phyloP scores from a whole-genome alignment of 2,888 invertebrate genomes.

The Idaea dimidiata region DNA sequence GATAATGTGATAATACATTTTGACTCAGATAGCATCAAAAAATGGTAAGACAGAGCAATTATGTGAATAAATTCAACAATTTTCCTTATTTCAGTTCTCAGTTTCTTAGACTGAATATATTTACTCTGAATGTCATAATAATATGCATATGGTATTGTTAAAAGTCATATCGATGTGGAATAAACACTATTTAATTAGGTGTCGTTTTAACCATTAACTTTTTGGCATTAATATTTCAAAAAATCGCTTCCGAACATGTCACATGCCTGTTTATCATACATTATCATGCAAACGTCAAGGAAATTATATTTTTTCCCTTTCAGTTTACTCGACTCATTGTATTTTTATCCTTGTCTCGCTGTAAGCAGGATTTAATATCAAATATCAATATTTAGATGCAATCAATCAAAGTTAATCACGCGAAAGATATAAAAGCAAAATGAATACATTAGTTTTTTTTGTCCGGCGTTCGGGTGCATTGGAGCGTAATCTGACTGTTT shows the following conservation, averaged over 20 bases:
- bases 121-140: no score
- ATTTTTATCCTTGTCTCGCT: conserved; percentile 41
- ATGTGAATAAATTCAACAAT: no score
- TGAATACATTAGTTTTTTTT: conserved; percentile 74
- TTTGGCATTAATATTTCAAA: conserved; percentile 27
- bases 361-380: conserved; percentile 58
- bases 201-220: conserved; percentile 17
- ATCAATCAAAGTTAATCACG: conserved; percentile 80
- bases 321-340: conserved; percentile 23
- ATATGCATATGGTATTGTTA: not conserved
- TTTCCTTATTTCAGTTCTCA: no score
- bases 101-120: no score
- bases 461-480: conserved; percentile 58
- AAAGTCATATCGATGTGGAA: not conserved
- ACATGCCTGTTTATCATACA: conserved; percentile 45
- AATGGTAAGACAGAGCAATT: no score
- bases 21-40: no score
- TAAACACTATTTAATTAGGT: conserved; percentile 5
- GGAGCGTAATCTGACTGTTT: conserved; percentile 53
- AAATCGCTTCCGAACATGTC: conserved; percentile 50
- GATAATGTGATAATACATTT: no score
- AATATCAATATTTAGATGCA: conserved; percentile 78
- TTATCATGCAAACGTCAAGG: conserved; percentile 48
- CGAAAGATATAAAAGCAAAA: conserved; percentile 78
- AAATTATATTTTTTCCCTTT: conserved; percentile 35